Conservation (phyloP, 1,140 invertebrate species). For the Druon quercuslanigerum region DNA sequence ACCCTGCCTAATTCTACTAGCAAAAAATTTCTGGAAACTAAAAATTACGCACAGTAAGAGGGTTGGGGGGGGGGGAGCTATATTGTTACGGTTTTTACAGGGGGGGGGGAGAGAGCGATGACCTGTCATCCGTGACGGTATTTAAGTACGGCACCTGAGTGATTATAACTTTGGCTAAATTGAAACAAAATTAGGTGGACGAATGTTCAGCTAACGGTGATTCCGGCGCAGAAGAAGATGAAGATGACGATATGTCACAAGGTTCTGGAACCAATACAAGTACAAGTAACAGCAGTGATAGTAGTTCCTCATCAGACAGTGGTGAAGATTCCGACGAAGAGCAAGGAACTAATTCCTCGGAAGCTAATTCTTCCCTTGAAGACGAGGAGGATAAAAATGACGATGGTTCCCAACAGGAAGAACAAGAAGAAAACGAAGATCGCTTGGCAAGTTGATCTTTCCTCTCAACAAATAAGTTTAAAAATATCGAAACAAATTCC, state of each 20-base stretch:
- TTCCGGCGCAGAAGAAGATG: slow-evolving; percentile 71
- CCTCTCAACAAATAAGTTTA: neutral
- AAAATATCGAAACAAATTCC: neutral
- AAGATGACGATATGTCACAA: slow-evolving; percentile 69
- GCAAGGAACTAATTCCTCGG: slow-evolving; percentile 58
- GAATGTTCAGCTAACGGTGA: slow-evolving; percentile 73
- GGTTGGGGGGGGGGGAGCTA: no score
- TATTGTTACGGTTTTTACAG: no score
- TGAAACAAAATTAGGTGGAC: slow-evolving; percentile 59
- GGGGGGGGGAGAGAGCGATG: no score
- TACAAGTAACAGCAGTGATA: slow-evolving; percentile 67
- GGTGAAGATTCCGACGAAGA: slow-evolving; percentile 67
- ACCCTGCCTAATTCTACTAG: no score
- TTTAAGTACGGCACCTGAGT: neutral
- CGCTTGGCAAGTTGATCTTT: slow-evolving; percentile 43
- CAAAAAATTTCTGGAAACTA: no score
- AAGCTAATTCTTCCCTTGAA: slow-evolving; percentile 63
- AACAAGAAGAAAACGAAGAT: slow-evolving; percentile 63
- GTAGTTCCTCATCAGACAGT: slow-evolving; percentile 66
- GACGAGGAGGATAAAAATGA: slow-evolving; percentile 23
- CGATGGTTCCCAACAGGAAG: slow-evolving; percentile 40
- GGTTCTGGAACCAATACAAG: slow-evolving; percentile 67
- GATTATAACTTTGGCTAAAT: slow-evolving; percentile 1
- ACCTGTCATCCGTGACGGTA: no score
- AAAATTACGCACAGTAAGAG: no score